Conservation (phyloP, 2,888 invertebrate species). For the Amiota mariae region DNA sequence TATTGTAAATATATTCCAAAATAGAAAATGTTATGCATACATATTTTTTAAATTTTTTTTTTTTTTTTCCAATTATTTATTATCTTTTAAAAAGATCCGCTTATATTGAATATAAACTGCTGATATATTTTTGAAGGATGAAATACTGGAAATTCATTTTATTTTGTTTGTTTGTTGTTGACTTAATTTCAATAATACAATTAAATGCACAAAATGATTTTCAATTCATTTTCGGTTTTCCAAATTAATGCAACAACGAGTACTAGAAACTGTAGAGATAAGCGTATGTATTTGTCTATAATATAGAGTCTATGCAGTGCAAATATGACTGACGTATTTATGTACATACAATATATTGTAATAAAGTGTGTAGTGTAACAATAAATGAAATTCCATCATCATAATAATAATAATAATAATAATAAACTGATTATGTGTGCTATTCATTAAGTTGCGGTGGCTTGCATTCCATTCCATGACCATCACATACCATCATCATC, state of each 20-base stretch:
- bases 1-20: too few relatives aligned
- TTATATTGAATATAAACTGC: background rate
- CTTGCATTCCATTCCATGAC: too few relatives aligned
- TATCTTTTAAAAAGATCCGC: too few relatives aligned
- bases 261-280: background rate
- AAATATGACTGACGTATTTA: too few relatives aligned
- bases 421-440: too few relatives aligned
- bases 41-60: too few relatives aligned
- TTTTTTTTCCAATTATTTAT: too few relatives aligned
- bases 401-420: too few relatives aligned
- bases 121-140: background rate
- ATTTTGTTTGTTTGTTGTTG: background rate
- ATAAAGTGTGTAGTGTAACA: background rate
- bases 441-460: too few relatives aligned
- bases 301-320: too few relatives aligned
- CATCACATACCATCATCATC: too few relatives aligned
- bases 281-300: background rate
- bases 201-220: slow-evolving; percentile 47
- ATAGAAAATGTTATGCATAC: too few relatives aligned
- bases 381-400: background rate
- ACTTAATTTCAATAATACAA: slow-evolving; percentile 56
- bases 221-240: slow-evolving; percentile 44
- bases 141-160: background rate
- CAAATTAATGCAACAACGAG: slow-evolving; percentile 45
- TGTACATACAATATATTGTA: background rate